Conservation (phyloP, 2,797 vertebrate species). For the Sebastes hubbsi region DNA sequence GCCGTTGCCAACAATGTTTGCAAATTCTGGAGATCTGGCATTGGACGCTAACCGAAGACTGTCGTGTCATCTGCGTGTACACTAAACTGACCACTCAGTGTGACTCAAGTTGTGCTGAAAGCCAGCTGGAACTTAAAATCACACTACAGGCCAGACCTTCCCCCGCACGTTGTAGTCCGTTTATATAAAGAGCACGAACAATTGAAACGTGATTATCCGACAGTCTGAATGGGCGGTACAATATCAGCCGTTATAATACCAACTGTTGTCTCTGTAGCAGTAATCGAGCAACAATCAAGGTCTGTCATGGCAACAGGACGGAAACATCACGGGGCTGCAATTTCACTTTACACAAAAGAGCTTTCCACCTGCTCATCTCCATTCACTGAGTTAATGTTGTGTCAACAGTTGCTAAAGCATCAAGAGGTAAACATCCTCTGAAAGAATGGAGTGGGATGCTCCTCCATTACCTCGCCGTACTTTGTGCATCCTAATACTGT, state of each 20-base stretch:
- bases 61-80: background rate
- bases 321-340: background rate
- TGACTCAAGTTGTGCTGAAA: conserved; percentile 11
- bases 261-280: background rate
- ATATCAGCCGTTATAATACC: background rate
- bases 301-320: conserved; percentile 9
- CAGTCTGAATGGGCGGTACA: background rate
- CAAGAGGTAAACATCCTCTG: conserved; percentile 50
- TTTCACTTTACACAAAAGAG: conserved; percentile 30
- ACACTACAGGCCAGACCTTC: background rate
- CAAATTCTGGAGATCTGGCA: background rate
- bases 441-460: conserved; percentile 52
- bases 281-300: background rate
- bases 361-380: conserved; percentile 34
- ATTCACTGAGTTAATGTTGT: conserved; percentile 47
- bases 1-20: background rate
- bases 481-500: conserved; percentile 27
- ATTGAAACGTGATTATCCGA: background rate
- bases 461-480: conserved; percentile 25
- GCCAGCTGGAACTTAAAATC: background rate
- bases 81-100: conserved; percentile 5
- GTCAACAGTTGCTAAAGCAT: conserved; percentile 49
- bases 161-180: background rate
- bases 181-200: conserved; percentile 16
- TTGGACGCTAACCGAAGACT: background rate